Conservation (phyloP, 35 echinoderm and acorn worm genomes). For the Apostichopus japonicus region DNA sequence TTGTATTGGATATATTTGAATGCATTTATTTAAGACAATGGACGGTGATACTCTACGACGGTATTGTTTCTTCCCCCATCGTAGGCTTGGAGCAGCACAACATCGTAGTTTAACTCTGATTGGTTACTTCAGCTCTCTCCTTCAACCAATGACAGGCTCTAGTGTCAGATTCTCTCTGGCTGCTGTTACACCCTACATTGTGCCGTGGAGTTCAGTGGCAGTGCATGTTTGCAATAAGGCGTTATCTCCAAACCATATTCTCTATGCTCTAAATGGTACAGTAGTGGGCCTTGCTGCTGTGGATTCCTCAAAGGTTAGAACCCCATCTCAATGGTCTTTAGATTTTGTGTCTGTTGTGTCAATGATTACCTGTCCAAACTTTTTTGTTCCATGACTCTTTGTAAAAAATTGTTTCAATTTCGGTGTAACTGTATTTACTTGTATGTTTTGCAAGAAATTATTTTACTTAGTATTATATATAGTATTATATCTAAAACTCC, state of each 20-base stretch:
- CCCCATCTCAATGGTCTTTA: neutral
- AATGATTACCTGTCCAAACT: too few species aligned
- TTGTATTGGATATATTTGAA: too few species aligned
- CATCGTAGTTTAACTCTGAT: slow-evolving; percentile 27
- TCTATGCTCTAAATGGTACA: slow-evolving; percentile 49
- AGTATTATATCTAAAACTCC: too few species aligned
- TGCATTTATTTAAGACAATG: neutral
- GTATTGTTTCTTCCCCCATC: neutral
- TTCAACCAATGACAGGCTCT: neutral
- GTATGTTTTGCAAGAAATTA: too few species aligned
- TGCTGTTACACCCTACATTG: slow-evolving; percentile 22
- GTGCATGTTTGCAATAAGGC: slow-evolving; percentile 36
- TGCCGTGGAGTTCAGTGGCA: slow-evolving; percentile 53
- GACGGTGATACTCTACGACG: neutral
- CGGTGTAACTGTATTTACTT: too few species aligned
- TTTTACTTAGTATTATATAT: too few species aligned
- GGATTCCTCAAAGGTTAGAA: slow-evolving; percentile 17
- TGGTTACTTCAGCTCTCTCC: slow-evolving; percentile 24
- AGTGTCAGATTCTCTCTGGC: neutral
- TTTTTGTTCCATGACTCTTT: too few species aligned
- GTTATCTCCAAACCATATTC: slow-evolving; percentile 23
- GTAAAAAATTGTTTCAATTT: too few species aligned
- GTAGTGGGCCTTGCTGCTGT: slow-evolving; percentile 46
- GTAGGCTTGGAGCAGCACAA: neutral
- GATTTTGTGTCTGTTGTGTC: neutral